Percentiles rank a stretch among this genome's conserved stretches.
Conservation (phyloP, 37 sponge, comb jelly and placozoan genomes). For the Halichondria panicea region DNA sequence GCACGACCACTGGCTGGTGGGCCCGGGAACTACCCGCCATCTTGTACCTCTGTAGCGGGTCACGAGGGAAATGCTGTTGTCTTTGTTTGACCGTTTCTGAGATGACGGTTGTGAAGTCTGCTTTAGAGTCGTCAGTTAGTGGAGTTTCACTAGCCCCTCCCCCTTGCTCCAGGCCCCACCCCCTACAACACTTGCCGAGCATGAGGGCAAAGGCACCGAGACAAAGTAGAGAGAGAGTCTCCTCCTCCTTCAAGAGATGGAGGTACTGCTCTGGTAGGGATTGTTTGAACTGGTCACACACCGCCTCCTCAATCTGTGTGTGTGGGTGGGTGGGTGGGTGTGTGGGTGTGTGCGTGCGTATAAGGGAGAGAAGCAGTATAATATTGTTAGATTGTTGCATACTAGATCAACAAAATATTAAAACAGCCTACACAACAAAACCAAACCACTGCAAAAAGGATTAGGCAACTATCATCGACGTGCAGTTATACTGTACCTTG, state of each 20-base stretch:
- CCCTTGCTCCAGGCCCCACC: constrained; percentile 59
- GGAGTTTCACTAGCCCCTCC: neutral
- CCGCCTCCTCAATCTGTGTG: constrained; percentile 56
- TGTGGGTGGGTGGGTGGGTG: too few species aligned
- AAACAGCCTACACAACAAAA: neutral
- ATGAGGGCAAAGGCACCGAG: constrained; percentile 54
- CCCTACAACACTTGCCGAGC: constrained; percentile 78
- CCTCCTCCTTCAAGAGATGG: constrained; percentile 3
- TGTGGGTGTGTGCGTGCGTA: too few species aligned
- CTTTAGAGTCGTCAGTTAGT: neutral
- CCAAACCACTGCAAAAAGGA: neutral
- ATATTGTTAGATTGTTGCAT: neutral
- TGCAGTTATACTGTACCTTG: constrained; percentile 17
- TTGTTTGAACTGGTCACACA: constrained; percentile 33
- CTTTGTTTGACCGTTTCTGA: neutral
- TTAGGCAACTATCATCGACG: neutral
- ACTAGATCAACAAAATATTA: too few species aligned
- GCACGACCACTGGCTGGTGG: neutral
- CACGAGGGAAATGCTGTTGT: neutral
- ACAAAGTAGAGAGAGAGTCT: constrained; percentile 37
- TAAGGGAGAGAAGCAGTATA: too few species aligned
- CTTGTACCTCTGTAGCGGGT: constrained; percentile 39
- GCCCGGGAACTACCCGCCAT: neutral
- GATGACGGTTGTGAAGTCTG: neutral
- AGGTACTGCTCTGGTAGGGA: constrained; percentile 30